phyloP scores from a whole-genome alignment of 2,797 vertebrate species.

The Etheostoma perlongum region DNA sequence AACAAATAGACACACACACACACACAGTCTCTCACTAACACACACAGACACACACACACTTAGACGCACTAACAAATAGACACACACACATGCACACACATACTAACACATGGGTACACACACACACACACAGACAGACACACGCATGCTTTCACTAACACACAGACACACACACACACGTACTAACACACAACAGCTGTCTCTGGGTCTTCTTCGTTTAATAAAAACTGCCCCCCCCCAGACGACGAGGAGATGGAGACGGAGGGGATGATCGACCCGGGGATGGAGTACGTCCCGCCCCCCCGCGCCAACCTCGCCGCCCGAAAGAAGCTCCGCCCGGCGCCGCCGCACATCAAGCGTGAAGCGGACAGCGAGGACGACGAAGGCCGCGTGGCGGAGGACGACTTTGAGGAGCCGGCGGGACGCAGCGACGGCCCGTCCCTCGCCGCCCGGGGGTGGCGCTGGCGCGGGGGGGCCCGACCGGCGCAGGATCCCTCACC shows the following conservation, averaged over 20 bases:
- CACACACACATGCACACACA: too few species aligned
- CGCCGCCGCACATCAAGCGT: slow-evolving; percentile 90
- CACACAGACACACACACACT: too few species aligned
- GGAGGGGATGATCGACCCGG: slow-evolving; percentile 95
- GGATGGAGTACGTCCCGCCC: slow-evolving; percentile 93
- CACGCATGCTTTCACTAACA: too few species aligned
- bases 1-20: too few species aligned
- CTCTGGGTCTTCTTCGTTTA: too few species aligned
- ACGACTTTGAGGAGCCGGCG: slow-evolving; percentile 80
- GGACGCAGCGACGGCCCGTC: slow-evolving; percentile 66
- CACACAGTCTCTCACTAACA: too few species aligned
- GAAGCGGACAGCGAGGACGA: slow-evolving; percentile 95
- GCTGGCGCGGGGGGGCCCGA: slow-evolving; percentile 53
- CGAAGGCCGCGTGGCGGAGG: slow-evolving; percentile 79
- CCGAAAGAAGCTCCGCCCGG: slow-evolving; percentile 88
- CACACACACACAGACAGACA: too few species aligned
- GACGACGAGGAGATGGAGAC: slow-evolving; percentile 95
- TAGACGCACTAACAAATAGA: too few species aligned
- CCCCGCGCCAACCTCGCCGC: slow-evolving; percentile 75
- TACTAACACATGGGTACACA: too few species aligned
- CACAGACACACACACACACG: too few species aligned
- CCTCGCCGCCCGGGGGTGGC: not conserved
- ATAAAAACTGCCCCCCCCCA: slow-evolving; percentile 55
- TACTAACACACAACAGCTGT: too few species aligned
- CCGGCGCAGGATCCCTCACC: slow-evolving; percentile 81